phyloP scores from a whole-genome alignment of 2,888 invertebrate species.

The Nebria brevicollis region DNA sequence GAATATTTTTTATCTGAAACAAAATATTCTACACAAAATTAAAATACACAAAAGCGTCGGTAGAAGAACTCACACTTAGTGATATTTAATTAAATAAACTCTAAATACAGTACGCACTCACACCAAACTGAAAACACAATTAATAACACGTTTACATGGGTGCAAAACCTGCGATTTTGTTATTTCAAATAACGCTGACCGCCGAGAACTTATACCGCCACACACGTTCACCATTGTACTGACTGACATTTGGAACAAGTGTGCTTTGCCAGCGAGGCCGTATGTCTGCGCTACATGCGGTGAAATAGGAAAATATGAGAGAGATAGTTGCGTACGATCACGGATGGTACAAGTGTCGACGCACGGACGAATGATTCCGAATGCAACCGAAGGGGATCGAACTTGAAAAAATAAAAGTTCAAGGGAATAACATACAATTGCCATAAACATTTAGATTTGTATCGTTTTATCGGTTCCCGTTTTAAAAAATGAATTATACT shows the following conservation, averaged over 20 bases:
- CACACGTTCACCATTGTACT: slow-evolving; percentile 38
- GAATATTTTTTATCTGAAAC: too few species aligned
- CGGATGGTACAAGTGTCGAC: not conserved
- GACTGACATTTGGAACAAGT: slow-evolving; percentile 25
- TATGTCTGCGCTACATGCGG: not conserved
- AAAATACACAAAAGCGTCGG: too few species aligned
- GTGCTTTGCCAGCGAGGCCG: slow-evolving; percentile 7
- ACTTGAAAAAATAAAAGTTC: not conserved
- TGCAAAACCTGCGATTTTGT: not conserved
- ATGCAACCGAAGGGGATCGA: not conserved
- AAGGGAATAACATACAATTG: not conserved
- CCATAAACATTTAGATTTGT: too few species aligned
- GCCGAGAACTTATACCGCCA: slow-evolving; percentile 5
- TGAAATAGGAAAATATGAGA: not conserved
- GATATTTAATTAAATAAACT: too few species aligned
- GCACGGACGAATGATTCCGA: not conserved
- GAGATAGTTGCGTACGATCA: slow-evolving; percentile 4
- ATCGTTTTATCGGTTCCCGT: too few species aligned
- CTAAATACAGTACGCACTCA: too few species aligned
- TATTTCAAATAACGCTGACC: not conserved
- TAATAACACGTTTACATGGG: not conserved
- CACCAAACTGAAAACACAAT: too few species aligned
- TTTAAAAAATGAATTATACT: too few species aligned
- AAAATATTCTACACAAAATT: too few species aligned
- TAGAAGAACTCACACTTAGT: too few species aligned